These are phyloP conservation scores for Hiodon tergisus DNA, from an alignment of 2,113 vertebrate species.

Conservation along the genomic window DNA sequence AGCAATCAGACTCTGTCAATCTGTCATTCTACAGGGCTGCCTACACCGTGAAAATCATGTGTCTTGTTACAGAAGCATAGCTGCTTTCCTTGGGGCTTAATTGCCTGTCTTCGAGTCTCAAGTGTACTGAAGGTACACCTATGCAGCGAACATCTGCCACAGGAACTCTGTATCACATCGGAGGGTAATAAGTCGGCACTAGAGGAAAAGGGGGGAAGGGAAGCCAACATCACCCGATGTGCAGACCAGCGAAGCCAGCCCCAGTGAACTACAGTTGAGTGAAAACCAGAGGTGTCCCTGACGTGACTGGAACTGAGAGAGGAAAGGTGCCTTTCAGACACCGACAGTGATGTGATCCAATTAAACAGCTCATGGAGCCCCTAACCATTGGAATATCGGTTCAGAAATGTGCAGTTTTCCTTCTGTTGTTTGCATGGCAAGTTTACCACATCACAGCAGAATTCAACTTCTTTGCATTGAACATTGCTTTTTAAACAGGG, in stretches of 20 bases:
- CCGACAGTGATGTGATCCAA: constrained; percentile 9
- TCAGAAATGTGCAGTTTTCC: not conserved
- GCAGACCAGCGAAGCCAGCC: not conserved
- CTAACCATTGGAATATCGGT: not conserved
- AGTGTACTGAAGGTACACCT: too few relatives aligned
- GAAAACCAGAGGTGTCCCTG: not conserved
- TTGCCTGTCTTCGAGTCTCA: not conserved
- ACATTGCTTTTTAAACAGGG: too few relatives aligned
- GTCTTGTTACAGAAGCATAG: too few relatives aligned
- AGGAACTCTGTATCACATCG: not conserved
- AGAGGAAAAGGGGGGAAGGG: not conserved
- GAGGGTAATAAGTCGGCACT: not conserved
- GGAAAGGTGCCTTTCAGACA: not conserved
- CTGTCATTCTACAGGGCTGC: too few relatives aligned
- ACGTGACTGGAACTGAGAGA: not conserved
- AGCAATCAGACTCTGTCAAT: too few relatives aligned
- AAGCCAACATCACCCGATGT: not conserved
- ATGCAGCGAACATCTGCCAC: too few relatives aligned
- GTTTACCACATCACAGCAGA: too few relatives aligned
- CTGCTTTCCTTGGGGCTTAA: not conserved
- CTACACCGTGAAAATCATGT: too few relatives aligned
- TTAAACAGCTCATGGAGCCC: constrained; percentile 1
- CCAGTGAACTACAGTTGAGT: not conserved
- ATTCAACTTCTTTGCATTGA: too few relatives aligned
- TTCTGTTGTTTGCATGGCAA: not conserved